Evolutionary conservation across 2,888 invertebrate genomes (phyloP), one percentile per base, ranked within the genome.

Genomic region (Sylvicola cinctus): DNA sequence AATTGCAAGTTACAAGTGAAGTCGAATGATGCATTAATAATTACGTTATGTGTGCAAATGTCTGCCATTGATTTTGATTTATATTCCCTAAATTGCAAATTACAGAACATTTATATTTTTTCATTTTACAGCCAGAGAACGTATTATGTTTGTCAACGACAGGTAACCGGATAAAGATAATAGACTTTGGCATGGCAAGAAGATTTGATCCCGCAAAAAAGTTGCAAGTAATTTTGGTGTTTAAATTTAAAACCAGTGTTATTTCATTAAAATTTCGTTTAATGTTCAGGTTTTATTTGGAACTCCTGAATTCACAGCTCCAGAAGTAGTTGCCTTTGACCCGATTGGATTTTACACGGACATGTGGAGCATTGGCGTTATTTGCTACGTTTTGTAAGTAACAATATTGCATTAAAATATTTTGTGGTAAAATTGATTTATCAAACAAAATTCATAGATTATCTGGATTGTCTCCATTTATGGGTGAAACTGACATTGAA

Each of bases 311-410:
- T 79, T 77, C 50, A 73, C 74, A 36, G 74, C 75, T 3, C 76
- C 76, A 29, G 91, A 93, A 66, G 87, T 93, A 12, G 85, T 93
- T 29, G 90, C 88, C 61, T 95, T 90, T 55, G 93, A 93, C 50
- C 78, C 79, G 46, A 85, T 93, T 43, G 78, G 80, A 36, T 87
- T 76, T 48, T 77, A 78, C 3, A 90, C 93, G 0, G 95, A 95
- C 49, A 88, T 93, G 88, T 93, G 91, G 91, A 85, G 84, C 25
- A 74, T 93, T 13, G 91, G 91, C 15, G 90, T 93, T 38, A 88
- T 93, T 45, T 83, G 84, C 51, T 93, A 93, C 54, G 87, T 93
- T 35, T 61, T 93, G 90, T 91, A 63, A 84, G 87, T 74, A 49
- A 14, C 37, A 13, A 26, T 13, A 29, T 20, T 8, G 10, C 14